These are phyloP conservation scores for Melieria omissa DNA, from an alignment of 2,888 invertebrate species.

Conservation along the genomic window DNA sequence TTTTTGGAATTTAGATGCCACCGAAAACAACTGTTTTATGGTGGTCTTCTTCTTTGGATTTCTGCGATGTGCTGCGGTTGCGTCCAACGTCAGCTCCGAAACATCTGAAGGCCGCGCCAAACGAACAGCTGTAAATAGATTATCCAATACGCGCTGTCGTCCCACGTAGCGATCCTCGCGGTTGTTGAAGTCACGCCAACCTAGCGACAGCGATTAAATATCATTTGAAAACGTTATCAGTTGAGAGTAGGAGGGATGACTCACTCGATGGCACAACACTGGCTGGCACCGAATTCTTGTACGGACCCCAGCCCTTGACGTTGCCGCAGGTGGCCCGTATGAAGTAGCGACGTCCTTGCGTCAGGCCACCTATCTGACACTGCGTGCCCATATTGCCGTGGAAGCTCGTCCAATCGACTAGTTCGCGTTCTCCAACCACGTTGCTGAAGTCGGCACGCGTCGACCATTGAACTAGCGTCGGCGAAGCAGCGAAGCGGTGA, in stretches of 20 bases:
- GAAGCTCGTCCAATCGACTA: constrained; percentile 71
- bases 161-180: constrained; percentile 76
- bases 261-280: constrained; percentile 91
- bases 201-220: constrained; percentile 64
- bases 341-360: constrained; percentile 88
- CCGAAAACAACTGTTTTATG: constrained; percentile 93
- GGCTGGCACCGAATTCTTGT: constrained; percentile 79
- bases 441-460: constrained; percentile 84
- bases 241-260: constrained; percentile 54
- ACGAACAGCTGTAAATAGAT: constrained; percentile 78
- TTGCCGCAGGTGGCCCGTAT: constrained; percentile 94
- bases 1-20: constrained; percentile 97
- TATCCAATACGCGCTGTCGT: constrained; percentile 78
- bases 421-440: constrained; percentile 82
- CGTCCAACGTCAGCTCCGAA: constrained; percentile 75
- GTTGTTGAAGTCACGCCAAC: constrained; percentile 87
- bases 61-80: constrained; percentile 74
- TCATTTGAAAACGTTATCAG: constrained; percentile 2
- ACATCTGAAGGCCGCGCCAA: constrained; percentile 71
- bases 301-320: constrained; percentile 88
- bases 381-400: constrained; percentile 68
- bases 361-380: constrained; percentile 75
- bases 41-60: constrained; percentile 87
- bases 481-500: constrained; percentile 36
- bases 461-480: constrained; percentile 89